phyloP scores from a whole-genome alignment of 1,140 invertebrate genomes.

The Metaphire vulgaris region DNA sequence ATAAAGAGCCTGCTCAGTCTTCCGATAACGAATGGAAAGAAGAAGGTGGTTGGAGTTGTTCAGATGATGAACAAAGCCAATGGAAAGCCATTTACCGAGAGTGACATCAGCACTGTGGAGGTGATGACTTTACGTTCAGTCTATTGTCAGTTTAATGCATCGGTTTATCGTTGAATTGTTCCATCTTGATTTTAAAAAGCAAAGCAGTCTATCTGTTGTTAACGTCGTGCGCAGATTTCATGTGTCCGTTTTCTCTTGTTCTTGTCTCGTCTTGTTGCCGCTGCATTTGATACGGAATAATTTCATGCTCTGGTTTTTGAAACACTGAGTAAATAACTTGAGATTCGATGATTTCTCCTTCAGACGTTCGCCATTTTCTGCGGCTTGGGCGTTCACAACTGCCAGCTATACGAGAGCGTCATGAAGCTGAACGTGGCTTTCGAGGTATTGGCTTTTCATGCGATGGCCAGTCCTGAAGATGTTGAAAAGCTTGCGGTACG shows the following conservation, averaged over 20 bases:
- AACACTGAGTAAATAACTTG: too few species aligned
- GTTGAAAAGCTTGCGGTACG: background rate
- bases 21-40: constrained; percentile 26
- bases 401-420: background rate
- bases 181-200: too few species aligned
- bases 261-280: too few species aligned
- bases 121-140: constrained; percentile 39
- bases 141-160: constrained; percentile 81
- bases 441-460: background rate
- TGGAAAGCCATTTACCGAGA: constrained; percentile 72
- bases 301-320: too few species aligned
- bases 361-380: constrained; percentile 10
- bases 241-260: too few species aligned
- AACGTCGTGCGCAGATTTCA: too few species aligned
- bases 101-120: constrained; percentile 67
- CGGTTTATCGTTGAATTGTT: too few species aligned
- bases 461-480: background rate
- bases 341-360: too few species aligned
- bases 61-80: constrained; percentile 90
- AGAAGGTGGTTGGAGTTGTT: constrained; percentile 80
- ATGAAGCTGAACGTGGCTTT: background rate
- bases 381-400: background rate
- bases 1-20: constrained; percentile 22
- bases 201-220: too few species aligned
- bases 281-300: too few species aligned